Base-by-base conservation (phyloP, 1,140 invertebrate species). In the Tigriopus japonicus region DNA sequence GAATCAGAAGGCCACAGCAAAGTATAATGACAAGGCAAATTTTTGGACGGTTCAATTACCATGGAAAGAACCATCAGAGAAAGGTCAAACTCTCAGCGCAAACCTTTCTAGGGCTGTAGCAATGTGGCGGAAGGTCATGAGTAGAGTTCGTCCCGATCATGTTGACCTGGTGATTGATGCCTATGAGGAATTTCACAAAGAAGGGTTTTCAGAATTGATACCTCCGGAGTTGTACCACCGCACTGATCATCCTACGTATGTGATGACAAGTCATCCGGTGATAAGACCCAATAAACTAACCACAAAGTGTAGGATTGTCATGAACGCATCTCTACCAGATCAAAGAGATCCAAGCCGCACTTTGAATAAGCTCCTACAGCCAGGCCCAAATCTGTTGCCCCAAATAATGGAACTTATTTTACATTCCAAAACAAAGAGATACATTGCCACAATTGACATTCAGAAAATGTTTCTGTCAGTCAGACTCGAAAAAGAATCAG, bases 391-490 rank as follows among this genome's bases (percentile, higher is more conserved):
- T 15, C 5, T 54, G 52, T 15, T 6, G 35, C 52, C 52, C n/a
- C 52, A 54, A 21, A 54, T 54, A 5, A 54, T 28, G 52, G 52
- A 54, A 28, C 35, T 54, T 23, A 54, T 54, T 12, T 28, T 54
- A 7, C 52, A 54, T 15, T 54, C 52, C 1, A 54, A 54, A 13
- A 15, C 35, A 54, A 21, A 54, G 21, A 54, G 17, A 13, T 54
- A 54, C 35, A 54, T 54, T 6, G 52, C 52, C 7, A 54, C 52
- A 54, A 54, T 54, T 12, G 52, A 54, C 35, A 15, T 54, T 23
- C n/a, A 21, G 6, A 54, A 54, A 54, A 21, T 28, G 21, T 54
- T 54, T 54, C 17, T 54, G 17, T 54, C 52, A 54, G 24, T 54
- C 21, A 5, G 52, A 54, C 13, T 21, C 5, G 35, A 54, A 23